Base-by-base conservation (phyloP, 1,140 invertebrate genomes). In the Brachionus manjavacas region DNA sequence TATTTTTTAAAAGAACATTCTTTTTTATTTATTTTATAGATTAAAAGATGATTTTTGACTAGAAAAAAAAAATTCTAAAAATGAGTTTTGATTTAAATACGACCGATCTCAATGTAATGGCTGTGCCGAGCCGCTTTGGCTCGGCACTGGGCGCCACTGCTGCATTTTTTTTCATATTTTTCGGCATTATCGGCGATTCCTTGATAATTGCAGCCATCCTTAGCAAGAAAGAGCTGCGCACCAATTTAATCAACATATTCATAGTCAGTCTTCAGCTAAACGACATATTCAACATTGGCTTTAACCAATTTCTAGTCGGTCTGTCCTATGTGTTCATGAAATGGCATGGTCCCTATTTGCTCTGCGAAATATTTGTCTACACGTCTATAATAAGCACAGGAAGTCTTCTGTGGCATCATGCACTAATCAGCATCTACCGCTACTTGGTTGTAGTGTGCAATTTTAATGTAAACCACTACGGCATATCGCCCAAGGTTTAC, bases 391-490 rank as follows among this genome's bases (percentile, higher is more conserved):
- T 81, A 20, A 64, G 49, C 28, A 81, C 79, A 14, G 88, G 89
- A 1, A 88, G 87, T 9, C 88, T 88, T 3, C 83, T 90, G 6
- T 89, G 88, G 88, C 89, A 90, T 85, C 88, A 88, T 25, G 88
- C 87, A 16, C 86, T 90, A 14, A 89, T 90, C 39, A 88, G 88
- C 55, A 88, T 90, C 16, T 89, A 90, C 85, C 86, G 89, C 4
- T 87, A 88, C 28, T 86, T 90, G 46, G 88, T 90, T 3, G 89
- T 90, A 11, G 87, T 88, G 35, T 88, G 88, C 76, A 88, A 89
- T 84, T 86, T 86, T 68, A 87, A 88, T 79, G 8, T 83, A 20
- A 70, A 46, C 20, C 88, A 89, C 85, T 88, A 88, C 85, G 87
- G 87, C 66, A 88, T 89, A 66, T 88, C 88, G 14, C 89, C 89